Evolutionary conservation across 2,888 invertebrate genomes (phyloP).

Genomic region (Xanthorhoe designata): DNA sequence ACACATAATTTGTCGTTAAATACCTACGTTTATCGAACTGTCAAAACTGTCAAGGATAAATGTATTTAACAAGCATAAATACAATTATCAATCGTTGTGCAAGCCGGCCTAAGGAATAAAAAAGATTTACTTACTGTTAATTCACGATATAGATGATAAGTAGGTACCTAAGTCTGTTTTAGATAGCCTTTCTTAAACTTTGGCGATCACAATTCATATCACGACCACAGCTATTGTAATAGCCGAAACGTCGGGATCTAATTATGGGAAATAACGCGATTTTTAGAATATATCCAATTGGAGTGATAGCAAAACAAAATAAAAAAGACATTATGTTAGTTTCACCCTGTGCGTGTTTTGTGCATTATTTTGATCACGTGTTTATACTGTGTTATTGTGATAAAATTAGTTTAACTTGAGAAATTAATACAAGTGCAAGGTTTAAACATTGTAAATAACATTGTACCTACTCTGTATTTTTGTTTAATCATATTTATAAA

Average conservation of each 20-base stretch:
- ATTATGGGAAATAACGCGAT: too few species aligned
- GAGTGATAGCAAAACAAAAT: constrained; percentile 1
- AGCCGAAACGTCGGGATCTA: too few species aligned
- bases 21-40: too few species aligned
- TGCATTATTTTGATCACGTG: constrained; percentile 46
- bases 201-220: too few species aligned
- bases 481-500: background rate
- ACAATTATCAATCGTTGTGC: too few species aligned
- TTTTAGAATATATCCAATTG: constrained; percentile 2
- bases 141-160: background rate
- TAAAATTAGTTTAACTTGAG: constrained; percentile 12
- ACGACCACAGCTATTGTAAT: too few species aligned
- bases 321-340: background rate
- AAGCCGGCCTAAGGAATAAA: too few species aligned
- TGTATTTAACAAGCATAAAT: background rate
- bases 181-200: too few species aligned
- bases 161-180: too few species aligned
- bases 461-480: background rate
- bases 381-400: constrained; percentile 41
- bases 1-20: too few species aligned
- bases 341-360: constrained; percentile 11
- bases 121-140: too few species aligned
- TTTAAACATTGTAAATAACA: constrained; percentile 14
- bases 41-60: too few species aligned
- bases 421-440: background rate